Percentiles rank a stretch among this genome's conserved stretches.
These are phyloP conservation scores for Morus bassanus DNA, from an alignment of 2,797 vertebrate species.

Conservation along the genomic window DNA sequence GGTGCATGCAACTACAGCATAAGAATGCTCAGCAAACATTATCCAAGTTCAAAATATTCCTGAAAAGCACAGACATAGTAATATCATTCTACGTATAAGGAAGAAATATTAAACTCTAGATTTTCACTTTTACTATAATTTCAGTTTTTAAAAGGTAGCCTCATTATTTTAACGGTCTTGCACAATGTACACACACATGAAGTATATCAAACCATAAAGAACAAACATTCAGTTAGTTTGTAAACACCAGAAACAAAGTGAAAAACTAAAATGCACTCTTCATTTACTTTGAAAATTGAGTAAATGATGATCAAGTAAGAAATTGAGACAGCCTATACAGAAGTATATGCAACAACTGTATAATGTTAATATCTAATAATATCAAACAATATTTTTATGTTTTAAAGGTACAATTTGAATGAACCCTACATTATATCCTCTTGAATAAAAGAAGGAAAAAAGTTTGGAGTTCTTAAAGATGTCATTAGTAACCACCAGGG, in stretches of 20 bases:
- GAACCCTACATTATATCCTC: not conserved
- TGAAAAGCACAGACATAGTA: not conserved
- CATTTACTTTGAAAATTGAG: not conserved
- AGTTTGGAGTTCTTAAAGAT: not conserved
- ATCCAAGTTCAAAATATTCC: not conserved
- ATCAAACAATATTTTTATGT: not conserved
- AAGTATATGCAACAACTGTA: not conserved
- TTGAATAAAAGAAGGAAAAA: not conserved
- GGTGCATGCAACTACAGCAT: not conserved
- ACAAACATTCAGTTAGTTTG: not conserved
- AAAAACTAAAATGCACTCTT: not conserved
- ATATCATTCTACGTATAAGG: not conserved
- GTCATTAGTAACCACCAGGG: not conserved
- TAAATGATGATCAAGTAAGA: not conserved
- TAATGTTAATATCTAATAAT: not conserved
- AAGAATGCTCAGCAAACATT: not conserved
- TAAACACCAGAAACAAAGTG: not conserved
- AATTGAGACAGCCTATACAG: not conserved
- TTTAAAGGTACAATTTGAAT: not conserved
- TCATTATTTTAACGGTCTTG: not conserved
- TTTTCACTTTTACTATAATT: not conserved
- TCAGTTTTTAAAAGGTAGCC: not conserved
- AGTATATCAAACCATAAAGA: not conserved
- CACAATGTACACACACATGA: not conserved
- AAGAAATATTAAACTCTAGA: not conserved